Evolutionary conservation across 1,140 invertebrate genomes (phyloP), one percentile per base, ranked within the genome.

Genomic region (Eciton burchellii): DNA sequence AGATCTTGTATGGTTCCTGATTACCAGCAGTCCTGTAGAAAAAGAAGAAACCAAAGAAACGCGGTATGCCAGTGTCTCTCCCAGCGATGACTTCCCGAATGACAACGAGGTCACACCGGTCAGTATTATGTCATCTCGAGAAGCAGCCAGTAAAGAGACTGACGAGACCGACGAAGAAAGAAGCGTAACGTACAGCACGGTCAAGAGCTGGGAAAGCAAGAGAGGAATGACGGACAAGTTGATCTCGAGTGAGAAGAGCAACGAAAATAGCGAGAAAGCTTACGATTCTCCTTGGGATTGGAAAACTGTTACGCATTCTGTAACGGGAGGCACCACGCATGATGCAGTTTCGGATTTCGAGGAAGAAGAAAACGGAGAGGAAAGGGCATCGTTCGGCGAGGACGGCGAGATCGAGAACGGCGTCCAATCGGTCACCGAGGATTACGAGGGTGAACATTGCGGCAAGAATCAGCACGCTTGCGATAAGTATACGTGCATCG

Each of bases 401-500:
- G 66, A 82, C 11, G 41, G 14, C 35, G 57, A 12, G 12, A 54
- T 62, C n/a, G 47, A 52, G 1, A 45, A 54, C 11, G 43, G 0
- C 45, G 4, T 14, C 57, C 19, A 12, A 14, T 19, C 24, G 3
- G 60, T 6, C 5, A 35, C 29, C 9, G 9, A 81, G 3, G 72
- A 60, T n/a, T 68, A 60, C n/a, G 45, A 47, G 52, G 11, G 52
- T 54, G 63, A 72, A 11, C 62, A 14, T 8, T 88, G 82, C 9
- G 41, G 81, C 0, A 84, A 94, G 1, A 86, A 92, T 8, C 91
- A 94, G 56, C 96, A 94, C 77, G 90, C 92, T 3, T 97, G 92
- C 14, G 95, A 96, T 85, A 92, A 92, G 1, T 94, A 93, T 1
- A 24, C 1, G 0, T 98, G 97, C 83, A 94, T 98, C 35, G 91